These are phyloP conservation scores for human (Homo sapiens) DNA, from an alignment of 2,113 vertebrate genomes.

Conservation along the genomic window DNA sequence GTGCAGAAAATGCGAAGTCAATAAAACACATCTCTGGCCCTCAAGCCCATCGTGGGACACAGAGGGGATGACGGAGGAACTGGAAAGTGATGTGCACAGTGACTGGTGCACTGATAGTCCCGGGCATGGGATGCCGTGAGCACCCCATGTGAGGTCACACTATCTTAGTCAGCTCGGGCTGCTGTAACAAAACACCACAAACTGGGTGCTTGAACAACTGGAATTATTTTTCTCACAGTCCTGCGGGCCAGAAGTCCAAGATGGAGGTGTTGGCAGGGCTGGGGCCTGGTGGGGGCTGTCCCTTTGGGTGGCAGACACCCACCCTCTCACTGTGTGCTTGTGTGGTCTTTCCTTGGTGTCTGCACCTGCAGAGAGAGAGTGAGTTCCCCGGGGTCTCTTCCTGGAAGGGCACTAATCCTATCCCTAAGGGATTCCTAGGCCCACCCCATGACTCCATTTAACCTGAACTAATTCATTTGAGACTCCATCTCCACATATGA, in stretches of 20 bases:
- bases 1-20: neutral
- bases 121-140: fast-evolving
- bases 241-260: neutral
- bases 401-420: fast-evolving
- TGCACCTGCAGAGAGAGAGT: no score
- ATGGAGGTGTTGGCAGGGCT: fast-evolving
- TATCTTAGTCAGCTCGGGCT: fast-evolving
- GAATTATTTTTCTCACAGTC: fast-evolving
- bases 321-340: fast-evolving
- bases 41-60: fast-evolving
- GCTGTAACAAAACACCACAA: fast-evolving
- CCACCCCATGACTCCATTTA: no score
- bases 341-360: fast-evolving
- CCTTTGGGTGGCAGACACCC: fast-evolving
- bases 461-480: neutral
- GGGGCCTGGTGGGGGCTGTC: fast-evolving
- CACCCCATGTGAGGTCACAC: fast-evolving
- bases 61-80: fast-evolving
- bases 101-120: fast-evolving
- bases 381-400: no score
- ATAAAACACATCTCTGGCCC: fast-evolving
- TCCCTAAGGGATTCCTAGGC: no score
- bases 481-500: no score
- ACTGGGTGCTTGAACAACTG: fast-evolving
- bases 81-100: fast-evolving